Base-by-base conservation (phyloP, 2,888 invertebrate species). In the Acronicta alni region DNA sequence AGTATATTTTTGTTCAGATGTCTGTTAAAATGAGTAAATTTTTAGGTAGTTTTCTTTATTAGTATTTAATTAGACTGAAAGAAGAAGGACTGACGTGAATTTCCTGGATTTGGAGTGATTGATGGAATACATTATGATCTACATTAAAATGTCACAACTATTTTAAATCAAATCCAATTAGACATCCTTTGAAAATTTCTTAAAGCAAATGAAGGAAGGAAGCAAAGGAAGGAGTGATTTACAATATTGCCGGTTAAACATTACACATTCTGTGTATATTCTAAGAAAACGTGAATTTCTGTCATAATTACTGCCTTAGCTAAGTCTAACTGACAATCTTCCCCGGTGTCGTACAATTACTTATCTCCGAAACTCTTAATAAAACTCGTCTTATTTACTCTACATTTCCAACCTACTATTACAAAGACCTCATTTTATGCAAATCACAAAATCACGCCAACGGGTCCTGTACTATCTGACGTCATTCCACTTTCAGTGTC, bases 351-450 rank as follows among this genome's bases (percentile, higher is more conserved):
- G 47, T 52, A 59, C 71, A 74, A 74, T 77, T 61, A 74, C 66
- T 77, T 74, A 70, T 74, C 71, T 74, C 43, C 41, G 42, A 44
- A 58, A 57, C 60, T 77, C 66, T 63, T 68, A 65, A 63, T 73
- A 66, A 53, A 61, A 63, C 56, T 49, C 32, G 57, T 61, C 57
- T 59, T 77, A 75, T 77, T 77, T 77, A 60, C 58, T 74, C 74
- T 67, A 67, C 47, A 70, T 74, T 75, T 66, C 67, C 57, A 72
- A 75, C 68, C 67, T 68, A 67, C 79, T 74, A 71, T 75, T 79
- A 80, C 72, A 57, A 79, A 75, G 81, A 84, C 79, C 81, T 88
- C 85, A 85, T 88, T 87, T 86, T 80, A 89, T 87, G 89, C 83
- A 88, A 89, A 89, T 89, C 81, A 80, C 79, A 81, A 83, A 86